Percentiles rank a stretch among this genome's conserved stretches.
These are phyloP conservation scores for Olivierus martensii DNA, from an alignment of 1,140 invertebrate species.

Conservation along the genomic window DNA sequence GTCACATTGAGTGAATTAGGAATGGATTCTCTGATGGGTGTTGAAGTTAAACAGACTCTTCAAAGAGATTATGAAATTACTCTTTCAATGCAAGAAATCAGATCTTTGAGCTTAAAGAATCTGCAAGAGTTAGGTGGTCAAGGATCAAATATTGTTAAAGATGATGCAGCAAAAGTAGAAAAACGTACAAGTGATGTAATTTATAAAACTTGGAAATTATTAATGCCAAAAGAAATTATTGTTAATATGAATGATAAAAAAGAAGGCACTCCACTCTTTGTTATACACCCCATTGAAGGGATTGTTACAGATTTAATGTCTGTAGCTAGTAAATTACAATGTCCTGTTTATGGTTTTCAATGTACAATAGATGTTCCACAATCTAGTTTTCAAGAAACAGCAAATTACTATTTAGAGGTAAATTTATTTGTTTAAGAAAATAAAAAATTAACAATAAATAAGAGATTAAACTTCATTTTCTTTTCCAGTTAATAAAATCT, in stretches of 20 bases:
- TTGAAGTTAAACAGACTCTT: slow-evolving; percentile 92
- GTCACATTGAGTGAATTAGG: slow-evolving; percentile 78
- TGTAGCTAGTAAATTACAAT: slow-evolving; percentile 50
- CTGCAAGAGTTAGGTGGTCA: slow-evolving; percentile 46
- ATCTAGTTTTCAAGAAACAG: slow-evolving; percentile 52
- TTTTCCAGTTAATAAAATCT: slow-evolving; percentile 46
- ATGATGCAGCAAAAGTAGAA: slow-evolving; percentile 23
- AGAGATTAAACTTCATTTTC: not conserved
- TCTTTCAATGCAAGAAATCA: slow-evolving; percentile 74
- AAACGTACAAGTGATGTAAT: not conserved
- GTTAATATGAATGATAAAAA: slow-evolving; percentile 34
- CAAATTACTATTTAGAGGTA: slow-evolving; percentile 58
- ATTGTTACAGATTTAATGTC: slow-evolving; percentile 48
- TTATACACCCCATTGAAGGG: slow-evolving; percentile 88
- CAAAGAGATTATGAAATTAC: slow-evolving; percentile 82
- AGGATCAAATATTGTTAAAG: slow-evolving; percentile 4
- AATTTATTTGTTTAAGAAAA: slow-evolving; percentile 8
- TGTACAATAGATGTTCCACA: slow-evolving; percentile 57
- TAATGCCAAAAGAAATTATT: slow-evolving; percentile 34
- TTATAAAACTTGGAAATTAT: not conserved
- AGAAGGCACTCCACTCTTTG: slow-evolving; percentile 43
- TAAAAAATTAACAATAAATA: not conserved
- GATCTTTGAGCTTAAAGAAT: slow-evolving; percentile 56
- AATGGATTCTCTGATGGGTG: slow-evolving; percentile 95
- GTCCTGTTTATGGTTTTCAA: slow-evolving; percentile 78